Evolutionary conservation across 2,797 vertebrate species (phyloP), one percentile per base, ranked within the genome.

Genomic region (Discoglossus pictus): DNA sequence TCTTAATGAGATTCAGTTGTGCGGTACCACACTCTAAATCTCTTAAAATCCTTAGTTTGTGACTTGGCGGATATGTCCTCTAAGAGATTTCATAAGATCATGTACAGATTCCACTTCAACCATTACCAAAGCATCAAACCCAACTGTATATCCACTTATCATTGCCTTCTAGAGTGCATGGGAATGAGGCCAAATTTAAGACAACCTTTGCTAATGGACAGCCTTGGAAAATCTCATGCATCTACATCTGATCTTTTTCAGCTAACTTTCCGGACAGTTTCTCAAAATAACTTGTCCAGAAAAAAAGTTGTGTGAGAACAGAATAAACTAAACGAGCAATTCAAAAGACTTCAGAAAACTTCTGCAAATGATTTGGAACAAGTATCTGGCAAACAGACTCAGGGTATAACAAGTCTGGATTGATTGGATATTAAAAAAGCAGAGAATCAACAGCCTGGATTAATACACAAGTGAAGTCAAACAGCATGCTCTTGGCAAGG

Each of bases 391-490:
- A 64, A 63, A 31, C 60, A 70, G n/a, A n/a, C n/a, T n/a, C n/a
- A n/a, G 68, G 68, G 56, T 70, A 10, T 35, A 27, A 43, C 60
- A 65, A 65, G 13, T 38, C 27, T 13, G 40, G 68, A 70, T 56
- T 63, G 68, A 63, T 58, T 56, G 60, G 36, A 63, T 55, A 70
- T 63, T 44, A 51, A 52, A 70, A n/a, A 63, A 56, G 20, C 7
- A 39, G 50, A 70, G 68, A 62, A 70, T 55, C 63, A 70, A 70
- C 68, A 70, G 68, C 51, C 36, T 12, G 67, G 68, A 70, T 70
- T 70, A 70, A 58, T 63, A 61, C 59, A 56, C 51, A 50, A 58
- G 52, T 56, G 21, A 60, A 68, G 48, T 68, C 56, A 68, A 68
- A 63, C 60, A 48, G 42, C 52, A 18, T 43, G 51, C 60, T 70